phyloP scores from a whole-genome alignment of 2,888 invertebrate species.

The Cerastis rubricosa region DNA sequence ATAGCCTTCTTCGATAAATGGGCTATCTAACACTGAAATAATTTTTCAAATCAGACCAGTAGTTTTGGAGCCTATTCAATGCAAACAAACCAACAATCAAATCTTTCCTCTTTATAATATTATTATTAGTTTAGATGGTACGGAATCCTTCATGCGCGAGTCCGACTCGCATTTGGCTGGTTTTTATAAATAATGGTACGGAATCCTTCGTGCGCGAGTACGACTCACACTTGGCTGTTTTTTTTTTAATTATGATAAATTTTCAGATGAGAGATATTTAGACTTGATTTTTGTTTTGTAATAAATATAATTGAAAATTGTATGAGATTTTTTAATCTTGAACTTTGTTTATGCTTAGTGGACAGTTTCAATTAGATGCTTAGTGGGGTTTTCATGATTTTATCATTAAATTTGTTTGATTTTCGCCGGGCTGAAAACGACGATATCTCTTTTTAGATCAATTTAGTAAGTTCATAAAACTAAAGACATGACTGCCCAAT shows the following conservation, averaged over 20 bases:
- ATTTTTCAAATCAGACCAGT: no score
- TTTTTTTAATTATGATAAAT: not conserved
- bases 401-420: not conserved
- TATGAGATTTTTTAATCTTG: not conserved
- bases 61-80: no score
- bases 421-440: not conserved
- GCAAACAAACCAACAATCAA: no score
- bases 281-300: not conserved
- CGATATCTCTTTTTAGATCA: not conserved
- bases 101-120: no score
- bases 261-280: not conserved
- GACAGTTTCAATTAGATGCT: not conserved
- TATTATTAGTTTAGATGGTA: no score
- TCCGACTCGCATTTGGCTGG: no score
- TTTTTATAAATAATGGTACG: no score
- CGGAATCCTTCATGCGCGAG: no score
- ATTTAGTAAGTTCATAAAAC: not conserved
- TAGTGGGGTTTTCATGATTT: not conserved
- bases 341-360: not conserved
- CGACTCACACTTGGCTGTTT: no score
- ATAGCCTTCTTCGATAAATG: no score
- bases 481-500: not conserved
- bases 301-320: conserved; percentile 5
- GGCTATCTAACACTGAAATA: no score
- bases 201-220: no score